phyloP scores from a whole-genome alignment of 2,888 invertebrate genomes.

The Globia sparganii region DNA sequence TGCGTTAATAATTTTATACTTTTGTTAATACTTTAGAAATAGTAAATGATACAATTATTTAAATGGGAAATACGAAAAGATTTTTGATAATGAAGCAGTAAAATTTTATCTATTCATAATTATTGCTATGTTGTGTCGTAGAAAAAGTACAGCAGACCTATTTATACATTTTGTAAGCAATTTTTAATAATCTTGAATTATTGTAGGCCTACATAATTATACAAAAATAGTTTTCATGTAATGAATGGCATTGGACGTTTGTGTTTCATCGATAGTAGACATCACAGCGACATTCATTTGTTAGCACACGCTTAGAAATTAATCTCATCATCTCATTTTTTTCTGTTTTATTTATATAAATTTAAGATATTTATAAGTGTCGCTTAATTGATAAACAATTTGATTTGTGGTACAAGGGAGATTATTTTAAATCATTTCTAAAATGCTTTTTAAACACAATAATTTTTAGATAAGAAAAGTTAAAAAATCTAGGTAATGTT shows the following conservation, averaged over 20 bases:
- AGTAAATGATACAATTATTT: constrained; percentile 66
- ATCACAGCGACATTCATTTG: constrained; percentile 74
- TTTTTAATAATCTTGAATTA: constrained; percentile 69
- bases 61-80: constrained; percentile 66
- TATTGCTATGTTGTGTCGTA: constrained; percentile 61
- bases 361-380: constrained; percentile 81
- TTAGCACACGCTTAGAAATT: constrained; percentile 68
- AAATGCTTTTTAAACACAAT: constrained; percentile 86
- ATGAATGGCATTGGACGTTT: constrained; percentile 59
- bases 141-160: constrained; percentile 69
- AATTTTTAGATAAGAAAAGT: constrained; percentile 79
- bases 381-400: constrained; percentile 80
- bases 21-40: constrained; percentile 79
- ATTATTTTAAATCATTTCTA: constrained; percentile 85
- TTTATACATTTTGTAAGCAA: constrained; percentile 80
- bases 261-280: constrained; percentile 60
- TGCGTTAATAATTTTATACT: constrained; percentile 81
- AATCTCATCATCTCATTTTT: constrained; percentile 70
- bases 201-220: constrained; percentile 73
- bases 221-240: constrained; percentile 59
- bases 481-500: constrained; percentile 84
- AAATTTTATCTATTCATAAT: constrained; percentile 62
- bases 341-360: constrained; percentile 66
- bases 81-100: constrained; percentile 59
- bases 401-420: constrained; percentile 85